A percentile compares a stretch with the other conserved stretches of the same genome.
Evolutionary conservation across 1,140 invertebrate genomes (phyloP).

Genomic region (Colletes gigas): DNA sequence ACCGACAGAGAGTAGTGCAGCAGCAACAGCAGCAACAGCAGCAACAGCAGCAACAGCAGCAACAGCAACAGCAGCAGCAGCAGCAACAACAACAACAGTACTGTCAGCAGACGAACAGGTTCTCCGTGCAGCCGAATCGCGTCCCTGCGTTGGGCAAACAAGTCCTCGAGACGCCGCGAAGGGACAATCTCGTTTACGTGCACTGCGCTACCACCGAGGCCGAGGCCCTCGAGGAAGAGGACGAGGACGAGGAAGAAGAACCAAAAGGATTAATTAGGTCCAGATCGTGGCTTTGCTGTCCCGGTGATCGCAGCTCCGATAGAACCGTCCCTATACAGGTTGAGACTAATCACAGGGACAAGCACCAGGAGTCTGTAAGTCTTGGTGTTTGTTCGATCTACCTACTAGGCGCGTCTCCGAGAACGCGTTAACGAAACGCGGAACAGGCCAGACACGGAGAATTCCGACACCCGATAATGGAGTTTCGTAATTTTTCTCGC

Average conservation of each 20-base stretch:
- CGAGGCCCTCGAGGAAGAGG: no score
- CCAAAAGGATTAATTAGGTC: conserved; percentile 55
- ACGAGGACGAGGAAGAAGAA: conserved; percentile 65
- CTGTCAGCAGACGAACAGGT: conserved; percentile 31
- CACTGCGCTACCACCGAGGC: conserved; percentile 66
- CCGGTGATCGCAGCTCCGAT: conserved; percentile 61
- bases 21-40: conserved; percentile 50
- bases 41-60: conserved; percentile 43
- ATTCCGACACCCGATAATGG: no score
- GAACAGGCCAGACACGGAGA: conserved; percentile 11
- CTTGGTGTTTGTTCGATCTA: neutral
- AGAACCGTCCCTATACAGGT: conserved; percentile 67
- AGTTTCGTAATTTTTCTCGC: conserved; percentile 51
- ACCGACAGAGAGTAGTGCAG: conserved; percentile 46
- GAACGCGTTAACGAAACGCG: conserved; percentile 21
- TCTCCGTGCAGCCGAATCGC: conserved; percentile 47
- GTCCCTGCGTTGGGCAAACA: conserved; percentile 51
- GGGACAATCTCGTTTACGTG: conserved; percentile 66
- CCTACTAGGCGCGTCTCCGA: no score
- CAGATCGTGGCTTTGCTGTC: conserved; percentile 73
- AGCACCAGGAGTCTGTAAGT: conserved; percentile 58
- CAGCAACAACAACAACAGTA: conserved; percentile 23
- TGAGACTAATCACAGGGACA: conserved; percentile 49
- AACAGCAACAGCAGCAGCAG: conserved; percentile 48
- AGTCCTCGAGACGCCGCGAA: conserved; percentile 50